Conservation (phyloP, 2,888 invertebrate species). For the Dione vanillae region DNA sequence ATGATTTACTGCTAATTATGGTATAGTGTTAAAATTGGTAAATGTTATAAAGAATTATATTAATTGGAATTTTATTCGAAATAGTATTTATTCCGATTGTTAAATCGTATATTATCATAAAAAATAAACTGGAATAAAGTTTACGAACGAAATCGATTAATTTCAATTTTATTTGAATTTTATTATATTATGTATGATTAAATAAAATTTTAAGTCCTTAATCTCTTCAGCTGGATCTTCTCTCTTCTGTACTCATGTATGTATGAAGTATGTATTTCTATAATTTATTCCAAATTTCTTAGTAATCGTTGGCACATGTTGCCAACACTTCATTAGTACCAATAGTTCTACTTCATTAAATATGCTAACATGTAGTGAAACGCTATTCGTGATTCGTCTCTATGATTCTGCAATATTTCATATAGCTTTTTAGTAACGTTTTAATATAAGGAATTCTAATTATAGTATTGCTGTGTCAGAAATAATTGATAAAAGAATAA, state of each 20-base stretch:
- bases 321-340: no score
- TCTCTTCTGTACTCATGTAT: constrained; percentile 1
- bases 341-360: constrained; percentile 1
- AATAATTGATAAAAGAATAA: not conserved
- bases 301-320: not conserved
- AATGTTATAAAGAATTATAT: not conserved
- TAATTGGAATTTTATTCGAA: no score
- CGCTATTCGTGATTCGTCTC: constrained; percentile 15
- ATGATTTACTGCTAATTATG: not conserved
- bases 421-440: not conserved
- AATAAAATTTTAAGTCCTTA: not conserved
- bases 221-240: not conserved
- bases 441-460: not conserved
- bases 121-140: no score
- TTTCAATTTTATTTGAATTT: not conserved
- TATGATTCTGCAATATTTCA: constrained; percentile 1
- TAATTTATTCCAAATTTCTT: not conserved
- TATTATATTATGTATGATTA: no score
- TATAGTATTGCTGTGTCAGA: not conserved
- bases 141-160: not conserved
- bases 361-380: not conserved
- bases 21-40: no score
- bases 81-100: no score
- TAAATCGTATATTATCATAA: no score
- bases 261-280: constrained; percentile 2